phyloP scores from a whole-genome alignment of 2,797 vertebrate species.

The Aselliscus stoliczkanus region DNA sequence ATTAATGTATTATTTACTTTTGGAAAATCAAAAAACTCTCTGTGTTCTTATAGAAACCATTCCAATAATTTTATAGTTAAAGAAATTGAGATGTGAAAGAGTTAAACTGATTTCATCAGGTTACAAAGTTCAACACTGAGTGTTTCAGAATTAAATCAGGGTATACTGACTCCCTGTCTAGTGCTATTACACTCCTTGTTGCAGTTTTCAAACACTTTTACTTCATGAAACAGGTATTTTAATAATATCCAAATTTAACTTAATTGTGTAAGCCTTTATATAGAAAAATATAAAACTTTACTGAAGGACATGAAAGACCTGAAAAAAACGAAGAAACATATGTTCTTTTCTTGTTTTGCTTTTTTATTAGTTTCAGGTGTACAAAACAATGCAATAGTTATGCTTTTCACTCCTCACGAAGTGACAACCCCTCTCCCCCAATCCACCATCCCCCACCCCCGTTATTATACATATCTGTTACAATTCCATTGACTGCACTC shows the following conservation, averaged over 20 bases:
- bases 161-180: background rate
- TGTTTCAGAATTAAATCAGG: background rate
- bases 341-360: too few relatives aligned
- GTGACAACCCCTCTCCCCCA: too few relatives aligned
- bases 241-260: background rate
- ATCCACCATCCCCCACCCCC: too few relatives aligned
- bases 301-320: background rate
- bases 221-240: background rate
- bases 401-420: too few relatives aligned
- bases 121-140: background rate
- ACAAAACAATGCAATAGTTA: too few relatives aligned
- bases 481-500: too few relatives aligned
- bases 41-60: background rate
- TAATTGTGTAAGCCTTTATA: background rate
- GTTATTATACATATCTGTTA: too few relatives aligned
- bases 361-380: too few relatives aligned
- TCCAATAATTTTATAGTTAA: background rate
- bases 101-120: background rate
- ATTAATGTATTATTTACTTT: background rate
- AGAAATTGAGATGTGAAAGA: background rate
- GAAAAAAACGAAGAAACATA: background rate
- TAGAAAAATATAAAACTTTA: background rate
- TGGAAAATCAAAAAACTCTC: background rate
- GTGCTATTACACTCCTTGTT: background rate
- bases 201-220: background rate